Percentiles rank a stretch among this genome's conserved stretches.
These are phyloP conservation scores for Coregonus ussuriensis DNA, from an alignment of 2,797 vertebrate genomes.

Conservation along the genomic window DNA sequence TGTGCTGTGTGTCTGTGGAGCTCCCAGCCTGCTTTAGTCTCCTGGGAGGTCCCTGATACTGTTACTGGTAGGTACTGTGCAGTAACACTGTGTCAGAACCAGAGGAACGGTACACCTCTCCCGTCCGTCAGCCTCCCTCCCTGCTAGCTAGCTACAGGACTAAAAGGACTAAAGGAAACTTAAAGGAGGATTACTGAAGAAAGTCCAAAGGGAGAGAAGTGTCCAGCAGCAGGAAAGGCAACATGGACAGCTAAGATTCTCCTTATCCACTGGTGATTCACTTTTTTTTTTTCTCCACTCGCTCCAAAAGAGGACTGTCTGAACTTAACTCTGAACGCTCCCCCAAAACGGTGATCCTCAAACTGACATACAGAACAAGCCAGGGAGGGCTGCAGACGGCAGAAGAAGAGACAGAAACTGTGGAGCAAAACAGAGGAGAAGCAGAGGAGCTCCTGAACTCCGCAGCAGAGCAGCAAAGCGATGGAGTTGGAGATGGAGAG, in stretches of 20 bases:
- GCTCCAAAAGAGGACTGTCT: neutral
- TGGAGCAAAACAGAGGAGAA: slow-evolving; percentile 3
- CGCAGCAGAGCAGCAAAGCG: slow-evolving; percentile 24
- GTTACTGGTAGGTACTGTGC: slow-evolving; percentile 53
- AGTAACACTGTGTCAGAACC: slow-evolving; percentile 10
- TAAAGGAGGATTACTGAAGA: slow-evolving; percentile 12
- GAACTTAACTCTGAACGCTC: neutral
- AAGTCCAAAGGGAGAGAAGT: slow-evolving; percentile 10
- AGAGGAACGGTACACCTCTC: slow-evolving; percentile 52
- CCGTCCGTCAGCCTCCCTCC: slow-evolving; percentile 33
- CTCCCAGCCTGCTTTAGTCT: slow-evolving; percentile 35
- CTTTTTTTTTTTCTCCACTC: neutral
- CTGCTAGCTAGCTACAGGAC: slow-evolving; percentile 27
- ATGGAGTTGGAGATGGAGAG: slow-evolving; percentile 69
- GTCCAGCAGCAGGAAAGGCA: slow-evolving; percentile 36
- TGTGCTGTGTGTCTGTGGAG: slow-evolving; percentile 46
- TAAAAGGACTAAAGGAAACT: slow-evolving; percentile 45
- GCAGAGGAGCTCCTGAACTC: slow-evolving; percentile 25
- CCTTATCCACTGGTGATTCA: slow-evolving; percentile 3
- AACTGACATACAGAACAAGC: slow-evolving; percentile 13
- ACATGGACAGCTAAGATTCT: slow-evolving; percentile 47
- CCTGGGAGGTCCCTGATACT: slow-evolving; percentile 65
- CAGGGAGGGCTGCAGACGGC: slow-evolving; percentile 25
- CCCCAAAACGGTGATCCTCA: slow-evolving; percentile 31
- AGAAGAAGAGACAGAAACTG: slow-evolving; percentile 24